A percentile compares a stretch with the other conserved stretches of the same genome.
Conservation (phyloP, 2,113 vertebrate species). For the Psilopogon haemacephalus region DNA sequence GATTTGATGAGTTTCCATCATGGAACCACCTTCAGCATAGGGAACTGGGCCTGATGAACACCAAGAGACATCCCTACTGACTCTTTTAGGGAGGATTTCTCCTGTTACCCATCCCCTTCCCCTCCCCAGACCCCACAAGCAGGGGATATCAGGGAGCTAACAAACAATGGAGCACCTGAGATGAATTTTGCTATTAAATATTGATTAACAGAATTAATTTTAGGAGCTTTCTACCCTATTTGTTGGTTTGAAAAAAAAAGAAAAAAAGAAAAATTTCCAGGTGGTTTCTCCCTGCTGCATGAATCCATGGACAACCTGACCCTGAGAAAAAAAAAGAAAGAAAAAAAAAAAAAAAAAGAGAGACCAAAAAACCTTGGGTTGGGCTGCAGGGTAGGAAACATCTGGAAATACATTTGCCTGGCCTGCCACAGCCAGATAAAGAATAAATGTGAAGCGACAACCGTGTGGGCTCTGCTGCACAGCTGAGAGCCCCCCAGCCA, state of each 20-base stretch:
- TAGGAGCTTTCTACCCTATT: neutral
- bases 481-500: conserved; percentile 5
- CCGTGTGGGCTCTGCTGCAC: neutral
- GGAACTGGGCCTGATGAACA: neutral
- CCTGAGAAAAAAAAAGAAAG: no score
- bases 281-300: neutral
- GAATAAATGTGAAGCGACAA: conserved; percentile 13
- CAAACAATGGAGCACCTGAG: neutral
- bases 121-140: neutral
- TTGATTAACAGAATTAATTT: neutral
- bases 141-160: neutral
- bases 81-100: accelerated
- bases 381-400: conserved; percentile 84
- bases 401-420: conserved; percentile 75
- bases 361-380: neutral
- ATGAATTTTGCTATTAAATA: neutral
- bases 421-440: conserved; percentile 60
- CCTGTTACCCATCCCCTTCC: neutral
- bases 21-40: neutral
- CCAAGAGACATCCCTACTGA: accelerated
- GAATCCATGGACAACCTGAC: neutral
- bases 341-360: no score
- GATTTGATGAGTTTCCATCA: neutral
- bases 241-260: neutral
- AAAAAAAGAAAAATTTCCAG: neutral